These are phyloP conservation scores for Hippoglossus hippoglossus DNA, from an alignment of 2,797 vertebrate species.

Conservation along the genomic window DNA sequence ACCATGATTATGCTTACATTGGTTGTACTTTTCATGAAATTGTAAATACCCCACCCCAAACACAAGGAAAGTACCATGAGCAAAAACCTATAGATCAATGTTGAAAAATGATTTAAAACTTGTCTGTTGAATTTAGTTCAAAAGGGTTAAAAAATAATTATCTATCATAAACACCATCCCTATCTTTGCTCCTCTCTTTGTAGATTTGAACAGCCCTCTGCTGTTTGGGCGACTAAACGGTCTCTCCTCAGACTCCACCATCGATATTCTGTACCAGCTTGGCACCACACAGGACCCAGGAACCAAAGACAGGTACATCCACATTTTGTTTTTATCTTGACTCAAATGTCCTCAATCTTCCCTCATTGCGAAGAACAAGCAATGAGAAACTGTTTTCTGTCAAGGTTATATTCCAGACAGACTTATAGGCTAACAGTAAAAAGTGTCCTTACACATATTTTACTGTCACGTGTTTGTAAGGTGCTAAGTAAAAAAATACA, in stretches of 20 bases:
- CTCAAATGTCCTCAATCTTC: not conserved
- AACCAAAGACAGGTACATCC: constrained; percentile 94
- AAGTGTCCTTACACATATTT: constrained; percentile 37
- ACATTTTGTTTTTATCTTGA: not conserved
- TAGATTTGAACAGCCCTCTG: constrained; percentile 98
- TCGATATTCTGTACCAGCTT: constrained; percentile 98
- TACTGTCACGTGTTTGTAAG: constrained; percentile 19
- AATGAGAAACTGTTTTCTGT: constrained; percentile 3
- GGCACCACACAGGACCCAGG: constrained; percentile 97
- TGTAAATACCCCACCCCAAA: no score
- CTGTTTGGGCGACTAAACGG: constrained; percentile 97
- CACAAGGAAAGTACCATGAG: no score
- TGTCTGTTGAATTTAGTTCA: not conserved
- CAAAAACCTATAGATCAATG: no score
- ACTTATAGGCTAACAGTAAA: constrained; percentile 36
- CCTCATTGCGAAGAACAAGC: not conserved
- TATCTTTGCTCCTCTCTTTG: constrained; percentile 11
- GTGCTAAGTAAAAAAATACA: not conserved
- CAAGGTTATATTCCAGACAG: constrained; percentile 47
- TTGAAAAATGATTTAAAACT: no score
- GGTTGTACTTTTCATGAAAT: no score
- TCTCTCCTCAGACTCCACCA: constrained; percentile 98
- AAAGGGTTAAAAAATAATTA: not conserved
- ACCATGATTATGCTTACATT: no score
- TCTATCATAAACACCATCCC: not conserved